These are phyloP conservation scores for Fragum whitleyi DNA, from an alignment of 2,888 invertebrate species.

Conservation along the genomic window DNA sequence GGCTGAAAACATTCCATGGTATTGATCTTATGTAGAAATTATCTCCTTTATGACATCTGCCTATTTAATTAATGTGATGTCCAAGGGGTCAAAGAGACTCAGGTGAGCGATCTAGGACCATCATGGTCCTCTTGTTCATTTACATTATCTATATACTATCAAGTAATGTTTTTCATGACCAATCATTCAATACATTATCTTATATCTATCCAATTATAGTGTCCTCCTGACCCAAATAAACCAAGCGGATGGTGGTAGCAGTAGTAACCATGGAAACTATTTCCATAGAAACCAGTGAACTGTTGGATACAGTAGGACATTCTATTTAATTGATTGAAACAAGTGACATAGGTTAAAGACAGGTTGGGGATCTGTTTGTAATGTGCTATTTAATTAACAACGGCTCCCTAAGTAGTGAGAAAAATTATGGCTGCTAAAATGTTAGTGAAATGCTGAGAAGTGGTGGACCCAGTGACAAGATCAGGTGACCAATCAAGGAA, in stretches of 20 bases:
- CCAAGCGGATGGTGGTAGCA: constrained; percentile 68
- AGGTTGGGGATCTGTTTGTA: not conserved
- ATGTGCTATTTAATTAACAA: not conserved
- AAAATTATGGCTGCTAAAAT: no score
- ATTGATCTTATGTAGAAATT: no score
- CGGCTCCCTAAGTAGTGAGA: not conserved
- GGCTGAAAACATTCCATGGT: no score
- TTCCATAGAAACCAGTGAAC: constrained; percentile 27
- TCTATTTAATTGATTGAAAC: not conserved
- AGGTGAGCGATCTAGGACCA: no score
- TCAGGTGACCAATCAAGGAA: not conserved
- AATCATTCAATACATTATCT: no score
- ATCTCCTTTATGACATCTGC: no score
- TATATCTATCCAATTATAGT: constrained; percentile 46
- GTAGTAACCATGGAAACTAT: not conserved
- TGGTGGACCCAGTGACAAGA: not conserved
- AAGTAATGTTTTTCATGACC: no score
- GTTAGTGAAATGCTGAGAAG: not conserved
- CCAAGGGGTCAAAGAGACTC: no score
- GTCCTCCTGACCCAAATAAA: constrained; percentile 58
- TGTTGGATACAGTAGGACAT: not conserved
- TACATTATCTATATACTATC: no score
- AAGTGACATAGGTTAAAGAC: not conserved
- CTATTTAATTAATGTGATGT: no score
- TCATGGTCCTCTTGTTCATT: no score